phyloP scores from a whole-genome alignment of 2,797 vertebrate species.

The Chelidonichthys spinosus region DNA sequence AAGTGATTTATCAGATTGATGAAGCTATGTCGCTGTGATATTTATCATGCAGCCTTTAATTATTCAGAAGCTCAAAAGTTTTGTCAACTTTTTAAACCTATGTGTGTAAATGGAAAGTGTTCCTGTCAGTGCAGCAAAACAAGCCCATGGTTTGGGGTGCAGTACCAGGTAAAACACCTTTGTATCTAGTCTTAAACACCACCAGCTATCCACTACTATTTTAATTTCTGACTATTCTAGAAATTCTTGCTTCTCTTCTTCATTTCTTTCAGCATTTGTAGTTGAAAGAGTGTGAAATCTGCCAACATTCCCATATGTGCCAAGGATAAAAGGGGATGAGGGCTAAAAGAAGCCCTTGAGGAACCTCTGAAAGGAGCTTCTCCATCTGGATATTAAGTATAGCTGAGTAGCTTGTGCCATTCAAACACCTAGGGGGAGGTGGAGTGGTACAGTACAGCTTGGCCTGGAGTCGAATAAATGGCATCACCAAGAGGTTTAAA shows the following conservation, averaged over 20 bases:
- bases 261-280: slow-evolving; percentile 2
- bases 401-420: slow-evolving; percentile 41
- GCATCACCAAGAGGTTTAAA: slow-evolving; percentile 24
- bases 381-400: slow-evolving; percentile 59
- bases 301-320: slow-evolving; percentile 47
- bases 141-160: not conserved
- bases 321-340: slow-evolving; percentile 22
- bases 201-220: slow-evolving; percentile 29
- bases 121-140: not conserved
- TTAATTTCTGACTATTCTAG: not conserved
- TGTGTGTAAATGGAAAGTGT: not conserved
- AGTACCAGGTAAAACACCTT: not conserved
- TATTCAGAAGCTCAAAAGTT: slow-evolving; percentile 1
- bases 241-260: slow-evolving; percentile 8
- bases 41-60: slow-evolving; percentile 7
- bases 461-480: slow-evolving; percentile 17
- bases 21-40: slow-evolving; percentile 25
- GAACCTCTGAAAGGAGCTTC: slow-evolving; percentile 41
- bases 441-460: not conserved
- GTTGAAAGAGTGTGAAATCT: slow-evolving; percentile 25
- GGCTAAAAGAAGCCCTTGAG: slow-evolving; percentile 32
- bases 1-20: slow-evolving; percentile 36
- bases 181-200: not conserved
- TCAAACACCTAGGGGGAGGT: slow-evolving; percentile 43
- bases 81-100: not conserved